Base-by-base conservation (phyloP, 2,888 invertebrate genomes). In the Imbricaverruca yamaguchii region DNA sequence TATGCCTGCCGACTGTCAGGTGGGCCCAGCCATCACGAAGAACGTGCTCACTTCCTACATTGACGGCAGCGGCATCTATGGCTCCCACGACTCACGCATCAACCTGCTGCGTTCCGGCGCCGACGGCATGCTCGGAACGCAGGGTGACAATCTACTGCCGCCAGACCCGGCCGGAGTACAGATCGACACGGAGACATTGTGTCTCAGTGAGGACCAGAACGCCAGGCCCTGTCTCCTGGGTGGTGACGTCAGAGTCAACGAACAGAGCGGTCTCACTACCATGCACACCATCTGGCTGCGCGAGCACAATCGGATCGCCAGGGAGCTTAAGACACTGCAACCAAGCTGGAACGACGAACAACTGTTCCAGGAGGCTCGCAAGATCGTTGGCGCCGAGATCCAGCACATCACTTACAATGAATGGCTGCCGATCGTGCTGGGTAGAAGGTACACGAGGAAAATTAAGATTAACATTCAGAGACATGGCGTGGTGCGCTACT, bases 311-410 rank as follows among this genome's bases (percentile, higher is more conserved):
- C 91, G 92, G 83, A 89, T 96, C 84, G 93, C 94, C 1, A 89
- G 90, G 83, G 91, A 91, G 84, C 87, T 96, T 67, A 90, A 91
- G 11, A 90, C 90, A 80, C 85, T 94, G 69, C 96, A 96, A 88
- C 91, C 91, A 0, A 93, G 93, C 85, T 96, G 96, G 96, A 92
- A 92, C 85, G 96, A 96, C 86, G 95, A 96, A 86, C 92, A 92
- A 18, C 89, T 94, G 18, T 95, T 92, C 86, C 94, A 95, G 85
- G 96, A 96, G 87, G 91, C 94, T 0, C 89, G 95, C 39, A 92
- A 92, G 84, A 93, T 96, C 80, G 90, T 96, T 7, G 92, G 92
- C 0, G 95, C 95, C n/a, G 89, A 93, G 86, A 88, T 94, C 80
- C 95, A 95, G 86, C 94, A 94, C 85, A 93, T 95, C 82, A 93